Evolutionary conservation across 1,140 invertebrate genomes (phyloP).

Genomic region (Sitophilus oryzae): DNA sequence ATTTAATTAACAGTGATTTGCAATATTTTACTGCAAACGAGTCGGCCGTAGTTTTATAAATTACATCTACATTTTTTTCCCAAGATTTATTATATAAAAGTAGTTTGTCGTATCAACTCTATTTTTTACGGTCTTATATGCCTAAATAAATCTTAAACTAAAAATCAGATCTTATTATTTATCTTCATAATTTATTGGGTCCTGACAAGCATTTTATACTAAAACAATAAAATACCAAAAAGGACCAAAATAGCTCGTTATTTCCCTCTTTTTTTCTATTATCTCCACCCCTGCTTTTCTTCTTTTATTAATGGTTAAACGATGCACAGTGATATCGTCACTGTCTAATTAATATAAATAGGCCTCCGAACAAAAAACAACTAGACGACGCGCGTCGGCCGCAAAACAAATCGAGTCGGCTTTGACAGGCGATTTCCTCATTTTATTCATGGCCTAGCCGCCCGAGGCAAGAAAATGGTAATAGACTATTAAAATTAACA

Average conservation of each 20-base stretch:
- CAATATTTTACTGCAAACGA: neutral
- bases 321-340: constrained; percentile 7
- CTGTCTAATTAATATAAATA: constrained; percentile 22
- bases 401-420: constrained; percentile 18
- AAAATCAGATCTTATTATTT: too few relatives aligned
- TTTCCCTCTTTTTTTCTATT: too few relatives aligned
- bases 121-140: too few relatives aligned
- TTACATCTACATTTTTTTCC: too few relatives aligned
- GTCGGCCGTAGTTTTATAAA: neutral
- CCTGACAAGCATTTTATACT: too few relatives aligned
- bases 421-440: constrained; percentile 24
- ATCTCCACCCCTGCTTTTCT: too few relatives aligned
- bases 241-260: too few relatives aligned
- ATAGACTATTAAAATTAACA: constrained; percentile 26
- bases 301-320: constrained; percentile 16
- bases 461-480: constrained; percentile 24
- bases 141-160: too few relatives aligned
- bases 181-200: too few relatives aligned
- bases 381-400: neutral
- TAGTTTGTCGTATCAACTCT: too few relatives aligned
- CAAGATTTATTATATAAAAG: too few relatives aligned
- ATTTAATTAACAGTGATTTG: constrained; percentile 18
- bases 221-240: too few relatives aligned
- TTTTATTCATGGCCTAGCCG: constrained; percentile 22
- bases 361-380: constrained; percentile 11